These are phyloP conservation scores for Pterocles burchelli DNA, from an alignment of 2,113 vertebrate species.

Conservation along the genomic window DNA sequence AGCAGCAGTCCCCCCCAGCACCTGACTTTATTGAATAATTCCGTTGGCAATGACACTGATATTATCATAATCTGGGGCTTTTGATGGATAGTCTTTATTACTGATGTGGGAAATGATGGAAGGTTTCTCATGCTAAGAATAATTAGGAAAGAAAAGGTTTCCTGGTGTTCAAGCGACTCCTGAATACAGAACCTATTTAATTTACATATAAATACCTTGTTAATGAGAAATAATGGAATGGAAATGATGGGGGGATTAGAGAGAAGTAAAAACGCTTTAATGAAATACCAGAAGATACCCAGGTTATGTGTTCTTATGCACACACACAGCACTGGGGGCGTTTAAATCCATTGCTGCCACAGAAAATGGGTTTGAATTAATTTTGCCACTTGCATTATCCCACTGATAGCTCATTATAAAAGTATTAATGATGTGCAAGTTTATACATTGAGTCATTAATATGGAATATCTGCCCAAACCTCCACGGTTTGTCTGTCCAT, in stretches of 20 bases:
- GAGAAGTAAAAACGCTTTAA: background rate
- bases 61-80: background rate
- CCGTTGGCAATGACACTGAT: background rate
- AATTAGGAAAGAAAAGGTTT: constrained; percentile 33
- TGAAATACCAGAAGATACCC: background rate
- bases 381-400: constrained; percentile 19
- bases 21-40: constrained; percentile 22
- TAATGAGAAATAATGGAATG: constrained; percentile 4
- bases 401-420: background rate
- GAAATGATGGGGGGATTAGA: background rate
- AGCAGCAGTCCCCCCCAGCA: background rate
- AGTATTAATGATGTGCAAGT: background rate
- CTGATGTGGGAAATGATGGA: background rate
- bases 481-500: background rate
- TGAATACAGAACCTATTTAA: background rate
- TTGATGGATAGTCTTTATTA: background rate
- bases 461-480: background rate
- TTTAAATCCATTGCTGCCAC: background rate
- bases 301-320: background rate
- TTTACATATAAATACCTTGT: constrained; percentile 1
- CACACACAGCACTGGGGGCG: background rate
- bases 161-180: background rate
- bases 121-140: constrained; percentile 7
- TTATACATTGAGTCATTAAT: background rate
- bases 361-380: background rate